These are phyloP conservation scores for Pygocentrus nattereri DNA, from an alignment of 2,797 vertebrate species.

Conservation along the genomic window DNA sequence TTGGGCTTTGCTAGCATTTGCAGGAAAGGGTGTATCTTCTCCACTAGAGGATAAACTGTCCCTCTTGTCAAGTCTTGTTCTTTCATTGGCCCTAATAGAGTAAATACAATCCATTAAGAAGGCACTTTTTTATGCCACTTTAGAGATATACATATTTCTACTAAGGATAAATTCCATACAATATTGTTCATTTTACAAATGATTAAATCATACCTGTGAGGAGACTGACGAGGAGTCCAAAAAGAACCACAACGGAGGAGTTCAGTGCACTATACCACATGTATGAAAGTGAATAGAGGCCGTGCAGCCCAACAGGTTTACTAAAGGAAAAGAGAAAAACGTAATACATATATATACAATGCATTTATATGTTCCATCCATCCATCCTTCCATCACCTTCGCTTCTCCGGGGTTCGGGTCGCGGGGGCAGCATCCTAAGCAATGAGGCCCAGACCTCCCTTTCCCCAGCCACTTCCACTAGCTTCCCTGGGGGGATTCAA, in stretches of 20 bases:
- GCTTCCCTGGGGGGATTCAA: too few species aligned
- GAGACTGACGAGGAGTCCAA: constrained; percentile 88
- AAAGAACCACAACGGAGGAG: constrained; percentile 86
- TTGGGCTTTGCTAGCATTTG: constrained; percentile 71
- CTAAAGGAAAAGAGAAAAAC: constrained; percentile 40
- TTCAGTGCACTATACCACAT: constrained; percentile 94
- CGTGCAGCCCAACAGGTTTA: constrained; percentile 79
- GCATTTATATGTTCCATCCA: too few species aligned
- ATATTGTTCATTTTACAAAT: neutral
- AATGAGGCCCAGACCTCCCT: too few species aligned
- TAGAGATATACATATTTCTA: neutral
- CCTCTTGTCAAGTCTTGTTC: constrained; percentile 77
- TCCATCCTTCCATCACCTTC: too few species aligned
- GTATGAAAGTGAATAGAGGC: constrained; percentile 90
- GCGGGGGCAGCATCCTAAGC: too few species aligned
- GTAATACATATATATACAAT: too few species aligned
- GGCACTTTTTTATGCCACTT: neutral
- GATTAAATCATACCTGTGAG: constrained; percentile 83
- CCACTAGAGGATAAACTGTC: constrained; percentile 84
- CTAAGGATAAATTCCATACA: neutral
- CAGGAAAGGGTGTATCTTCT: constrained; percentile 80
- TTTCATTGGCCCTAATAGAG: constrained; percentile 77
- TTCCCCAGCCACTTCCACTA: too few species aligned
- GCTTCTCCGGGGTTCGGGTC: too few species aligned
- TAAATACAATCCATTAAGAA: neutral